Evolutionary conservation across 2,888 invertebrate genomes (phyloP), one percentile per base, ranked within the genome.

Genomic region (Reticulitermes lucifugus): DNA sequence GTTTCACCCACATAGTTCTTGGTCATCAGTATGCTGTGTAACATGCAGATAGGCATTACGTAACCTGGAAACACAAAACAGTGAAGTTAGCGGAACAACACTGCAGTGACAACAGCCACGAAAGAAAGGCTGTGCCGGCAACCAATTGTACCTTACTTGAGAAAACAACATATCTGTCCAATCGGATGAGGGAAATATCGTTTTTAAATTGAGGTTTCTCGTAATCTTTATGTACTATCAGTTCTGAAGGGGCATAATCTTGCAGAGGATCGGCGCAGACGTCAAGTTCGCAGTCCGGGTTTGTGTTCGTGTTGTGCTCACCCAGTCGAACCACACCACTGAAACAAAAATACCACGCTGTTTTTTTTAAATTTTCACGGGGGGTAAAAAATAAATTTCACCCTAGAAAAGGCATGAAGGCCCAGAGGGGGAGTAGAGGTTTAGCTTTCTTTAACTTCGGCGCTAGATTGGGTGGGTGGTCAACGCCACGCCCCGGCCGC

Each of bases 151-250:
- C 25, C 87, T 85, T 85, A 87, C 87, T 41, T n/a, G 83, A 77
- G 65, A 86, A 83, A 0, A 21, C 79, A 65, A 75, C 87, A 4
- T 51, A 65, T 35, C 79, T 29, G 0, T 91, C 88, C 22, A 96
- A 90, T 83, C 96, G 92, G 59, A 96, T 89, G 25, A 96, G 90
- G 0, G 96, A 96, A 70, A 96, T 95, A 89, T 96, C 96, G 89
- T 96, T 92, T 59, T 83, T 83, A 85, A 83, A 87, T 60, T 79
- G 81, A 6, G 87, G 87, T n/a, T 83, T 77, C 46, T 84, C 87
- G 83, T 88, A 88, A 0, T 73, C n/a, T 41, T 86, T 84, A 82
- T 88, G 88, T 5, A 65, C 81, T 43, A 87, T 85, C 22, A 87
- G 79, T 25, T 86, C 77, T 6, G 85, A 84, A 0, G 88, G 86